Evolutionary conservation across 2,797 vertebrate genomes (phyloP).

Genomic region (Pangasius sanitwongsei): DNA sequence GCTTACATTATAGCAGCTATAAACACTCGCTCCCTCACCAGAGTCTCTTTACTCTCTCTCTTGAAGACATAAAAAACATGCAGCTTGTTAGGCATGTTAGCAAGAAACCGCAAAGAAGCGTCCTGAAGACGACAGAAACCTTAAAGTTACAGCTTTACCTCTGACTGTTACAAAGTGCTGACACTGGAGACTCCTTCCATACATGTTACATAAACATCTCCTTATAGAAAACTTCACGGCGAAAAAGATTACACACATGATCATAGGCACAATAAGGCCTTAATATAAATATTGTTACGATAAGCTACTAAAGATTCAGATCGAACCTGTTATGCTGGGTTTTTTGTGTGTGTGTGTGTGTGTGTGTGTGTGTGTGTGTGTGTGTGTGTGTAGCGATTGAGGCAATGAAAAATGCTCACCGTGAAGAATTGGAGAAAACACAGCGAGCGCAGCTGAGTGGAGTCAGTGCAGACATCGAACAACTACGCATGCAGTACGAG

Average conservation of each 20-base stretch:
- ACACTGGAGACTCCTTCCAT: background rate
- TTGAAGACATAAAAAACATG: no score
- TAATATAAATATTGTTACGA: background rate
- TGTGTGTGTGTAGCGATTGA: conserved; percentile 83
- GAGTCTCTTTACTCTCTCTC: background rate
- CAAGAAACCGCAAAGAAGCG: background rate
- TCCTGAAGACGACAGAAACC: background rate
- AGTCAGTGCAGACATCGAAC: conserved; percentile 89
- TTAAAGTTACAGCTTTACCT: background rate
- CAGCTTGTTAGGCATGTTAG: background rate
- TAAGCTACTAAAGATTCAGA: background rate
- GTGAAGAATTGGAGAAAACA: conserved; percentile 93
- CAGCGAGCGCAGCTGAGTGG: conserved; percentile 93
- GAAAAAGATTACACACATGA: background rate
- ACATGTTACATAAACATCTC: background rate
- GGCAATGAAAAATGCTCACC: conserved; percentile 98
- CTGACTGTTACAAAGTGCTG: background rate
- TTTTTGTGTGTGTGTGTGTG: background rate
- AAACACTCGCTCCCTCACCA: background rate
- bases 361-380: conserved; percentile 9
- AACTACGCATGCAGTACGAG: conserved; percentile 90
- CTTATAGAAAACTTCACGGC: background rate
- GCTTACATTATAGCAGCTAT: background rate
- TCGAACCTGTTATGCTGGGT: background rate
- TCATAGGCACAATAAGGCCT: background rate